These are phyloP conservation scores for Aphelenchoides bicaudatus DNA, from an alignment of 2,888 invertebrate species.

Conservation along the genomic window DNA sequence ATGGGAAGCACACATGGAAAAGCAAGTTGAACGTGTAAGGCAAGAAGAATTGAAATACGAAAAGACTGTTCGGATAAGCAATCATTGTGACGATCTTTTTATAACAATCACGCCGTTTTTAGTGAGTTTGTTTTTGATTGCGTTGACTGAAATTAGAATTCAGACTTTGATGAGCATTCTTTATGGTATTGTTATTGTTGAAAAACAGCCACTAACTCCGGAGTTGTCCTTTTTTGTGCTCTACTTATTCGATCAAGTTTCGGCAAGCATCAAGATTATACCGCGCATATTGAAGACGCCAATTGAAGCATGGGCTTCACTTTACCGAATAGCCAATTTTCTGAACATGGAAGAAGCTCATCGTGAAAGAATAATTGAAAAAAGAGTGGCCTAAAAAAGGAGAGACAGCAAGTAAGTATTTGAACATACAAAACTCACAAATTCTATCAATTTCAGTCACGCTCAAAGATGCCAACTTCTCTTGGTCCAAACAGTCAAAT, in stretches of 20 bases:
- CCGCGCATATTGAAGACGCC: constrained; percentile 60
- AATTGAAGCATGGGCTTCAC: constrained; percentile 38
- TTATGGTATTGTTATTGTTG: constrained; percentile 69
- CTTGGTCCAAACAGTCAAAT: constrained; percentile 12
- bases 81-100: constrained; percentile 20
- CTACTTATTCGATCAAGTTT: constrained; percentile 78
- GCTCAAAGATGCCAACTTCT: constrained; percentile 20
- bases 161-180: constrained; percentile 16
- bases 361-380: too few relatives aligned
- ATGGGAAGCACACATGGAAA: constrained; percentile 32
- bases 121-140: too few relatives aligned
- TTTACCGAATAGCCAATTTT: constrained; percentile 50
- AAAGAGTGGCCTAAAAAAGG: too few relatives aligned
- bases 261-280: constrained; percentile 62
- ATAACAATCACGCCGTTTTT: too few relatives aligned
- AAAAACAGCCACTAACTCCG: constrained; percentile 72
- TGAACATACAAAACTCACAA: neutral
- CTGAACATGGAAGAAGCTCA: constrained; percentile 53
- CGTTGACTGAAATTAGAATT: too few relatives aligned
- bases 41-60: constrained; percentile 23
- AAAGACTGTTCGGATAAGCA: constrained; percentile 10
- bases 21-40: constrained; percentile 21
- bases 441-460: constrained; percentile 8
- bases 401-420: neutral
- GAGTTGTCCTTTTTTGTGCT: constrained; percentile 73